Evolutionary conservation across 2,113 vertebrate genomes (phyloP).

Genomic region (Ptyas mucosa): DNA sequence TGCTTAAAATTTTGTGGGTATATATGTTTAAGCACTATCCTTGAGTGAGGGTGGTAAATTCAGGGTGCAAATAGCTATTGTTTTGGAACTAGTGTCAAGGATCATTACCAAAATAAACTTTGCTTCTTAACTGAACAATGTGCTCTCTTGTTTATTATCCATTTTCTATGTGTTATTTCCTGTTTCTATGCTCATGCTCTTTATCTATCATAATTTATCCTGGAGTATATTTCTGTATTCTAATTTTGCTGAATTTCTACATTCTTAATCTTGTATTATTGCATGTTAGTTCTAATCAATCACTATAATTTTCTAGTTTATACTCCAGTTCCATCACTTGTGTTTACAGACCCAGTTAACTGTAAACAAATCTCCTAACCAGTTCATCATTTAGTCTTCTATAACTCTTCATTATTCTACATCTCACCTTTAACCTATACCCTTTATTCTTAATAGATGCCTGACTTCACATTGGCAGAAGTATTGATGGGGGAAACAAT

Average conservation of each 20-base stretch:
- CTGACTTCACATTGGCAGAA: background rate
- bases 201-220: background rate
- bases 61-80: background rate
- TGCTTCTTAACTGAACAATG: background rate
- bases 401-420: background rate
- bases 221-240: background rate
- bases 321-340: background rate
- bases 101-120: background rate
- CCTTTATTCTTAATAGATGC: background rate
- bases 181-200: background rate
- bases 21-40: background rate
- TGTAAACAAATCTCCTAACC: background rate
- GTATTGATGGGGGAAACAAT: background rate
- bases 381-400: background rate
- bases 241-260: background rate
- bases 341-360: background rate
- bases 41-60: background rate
- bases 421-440: background rate
- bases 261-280: background rate
- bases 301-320: background rate
- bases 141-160: background rate
- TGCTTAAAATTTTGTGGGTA: background rate
- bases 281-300: background rate
- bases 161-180: background rate
- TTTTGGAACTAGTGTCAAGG: background rate